Base-by-base conservation (phyloP, 2,113 vertebrate genomes). In the Motacilla tschutschensis region DNA sequence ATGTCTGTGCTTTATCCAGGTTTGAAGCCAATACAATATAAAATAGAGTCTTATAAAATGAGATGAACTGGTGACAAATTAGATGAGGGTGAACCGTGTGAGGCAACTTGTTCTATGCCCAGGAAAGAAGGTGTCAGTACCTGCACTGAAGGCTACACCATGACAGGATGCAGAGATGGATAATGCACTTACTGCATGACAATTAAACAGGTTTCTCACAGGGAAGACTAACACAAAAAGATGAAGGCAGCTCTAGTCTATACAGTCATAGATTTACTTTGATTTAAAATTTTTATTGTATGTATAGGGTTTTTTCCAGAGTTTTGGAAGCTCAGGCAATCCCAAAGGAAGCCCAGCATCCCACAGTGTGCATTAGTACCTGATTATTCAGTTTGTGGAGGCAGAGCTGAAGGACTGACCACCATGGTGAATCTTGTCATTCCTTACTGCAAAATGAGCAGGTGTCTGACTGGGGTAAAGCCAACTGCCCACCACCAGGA, bases 1-100 rank as follows among this genome's bases (percentile, higher is more conserved):
- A n/a, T 14, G n/a, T 17, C 57, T 92, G 41, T 79, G 72, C 78
- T 87, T 93, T 74, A 50, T 78, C 65, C 84, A 83, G 69, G 57
- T 88, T 82, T 85, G 50, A 77, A 91, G 60, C 48, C 48, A 90
- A 26, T 15, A 64, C 21, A n/a, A 26, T 31, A 26, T 10, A 84
- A 86, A 84, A 76, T 8, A 33, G 0, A 58, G 28, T 16, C 33
- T 79, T 84, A 29, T 1, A 50, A 77, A 91, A 85, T 4, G 8
- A 82, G 29, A 76, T n/a, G 10, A 88, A 82, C 6, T 14, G 20
- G 46, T 53, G 33, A 53, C 19, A 71, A 67, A 67, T 31, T 3
- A 64, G 38, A 64, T 18, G 33, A 48, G 48, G 53, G n/a, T 15
- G 8, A 36, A 46, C 20, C 14, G 57, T 43, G 28, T 0, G 0